A percentile compares a stretch with the other conserved stretches of the same genome.
phyloP scores from a whole-genome alignment of 1,140 invertebrate species.

The Proales similis region DNA sequence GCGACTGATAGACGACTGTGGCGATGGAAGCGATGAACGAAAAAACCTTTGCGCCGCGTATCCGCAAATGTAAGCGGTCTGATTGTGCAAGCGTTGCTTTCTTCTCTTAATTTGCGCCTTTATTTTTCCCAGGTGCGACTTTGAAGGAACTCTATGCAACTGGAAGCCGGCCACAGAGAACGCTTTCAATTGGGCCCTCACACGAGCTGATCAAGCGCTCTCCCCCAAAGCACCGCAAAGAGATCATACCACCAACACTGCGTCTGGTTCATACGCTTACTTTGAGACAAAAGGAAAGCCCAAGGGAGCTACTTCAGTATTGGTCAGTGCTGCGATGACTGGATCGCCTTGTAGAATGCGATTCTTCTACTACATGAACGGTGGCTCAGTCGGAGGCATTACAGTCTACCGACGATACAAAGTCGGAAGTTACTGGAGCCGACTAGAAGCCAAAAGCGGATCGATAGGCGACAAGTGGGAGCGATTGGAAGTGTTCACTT shows the following conservation, averaged over 20 bases:
- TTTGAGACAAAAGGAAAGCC: slow-evolving; percentile 40
- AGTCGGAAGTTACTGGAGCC: slow-evolving; percentile 42
- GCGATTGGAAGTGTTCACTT: neutral
- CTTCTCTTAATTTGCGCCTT: neutral
- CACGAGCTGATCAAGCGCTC: neutral
- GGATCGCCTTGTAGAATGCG: slow-evolving; percentile 42
- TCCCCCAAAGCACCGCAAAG: neutral
- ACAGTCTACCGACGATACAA: slow-evolving; percentile 43
- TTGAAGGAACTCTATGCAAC: slow-evolving; percentile 46
- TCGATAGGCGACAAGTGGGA: slow-evolving; percentile 21
- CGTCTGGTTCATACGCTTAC: slow-evolving; percentile 37
- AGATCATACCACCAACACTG: slow-evolving; percentile 35
- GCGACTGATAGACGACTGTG: slow-evolving; percentile 51
- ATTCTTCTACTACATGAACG: slow-evolving; percentile 50
- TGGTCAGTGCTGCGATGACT: slow-evolving; percentile 39
- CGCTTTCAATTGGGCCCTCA: slow-evolving; percentile 7
- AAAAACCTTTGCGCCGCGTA: slow-evolving; percentile 16
- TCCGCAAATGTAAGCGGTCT: no score
- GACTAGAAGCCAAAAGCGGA: slow-evolving; percentile 38
- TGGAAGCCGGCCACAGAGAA: slow-evolving; percentile 40
- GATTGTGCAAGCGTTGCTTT: no score
- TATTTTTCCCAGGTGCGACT: slow-evolving; percentile 41
- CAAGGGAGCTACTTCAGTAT: neutral
- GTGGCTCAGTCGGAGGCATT: slow-evolving; percentile 42
- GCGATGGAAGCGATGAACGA: slow-evolving; percentile 49